A percentile compares a stretch with the other conserved stretches of the same genome.
Conservation (phyloP, 2,888 invertebrate genomes). For the Drosophila colorata region DNA sequence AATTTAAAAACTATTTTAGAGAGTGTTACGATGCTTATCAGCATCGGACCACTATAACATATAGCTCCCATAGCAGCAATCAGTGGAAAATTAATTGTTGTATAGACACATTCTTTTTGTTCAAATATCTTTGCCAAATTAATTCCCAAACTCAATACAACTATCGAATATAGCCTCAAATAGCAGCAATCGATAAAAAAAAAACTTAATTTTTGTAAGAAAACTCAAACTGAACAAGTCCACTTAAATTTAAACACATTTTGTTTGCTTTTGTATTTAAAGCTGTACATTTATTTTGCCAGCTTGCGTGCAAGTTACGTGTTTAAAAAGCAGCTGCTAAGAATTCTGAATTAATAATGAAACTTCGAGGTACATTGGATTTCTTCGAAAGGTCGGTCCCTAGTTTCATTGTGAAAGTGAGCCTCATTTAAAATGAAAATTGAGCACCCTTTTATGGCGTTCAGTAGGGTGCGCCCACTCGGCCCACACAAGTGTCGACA, state of each 20-base stretch:
- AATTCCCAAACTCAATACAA: too few species aligned
- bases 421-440: conserved; percentile 57
- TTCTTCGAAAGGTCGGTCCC: neutral
- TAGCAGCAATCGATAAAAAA: too few species aligned
- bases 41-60: too few species aligned
- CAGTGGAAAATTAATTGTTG: too few species aligned
- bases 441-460: conserved; percentile 8
- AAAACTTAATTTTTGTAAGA: neutral
- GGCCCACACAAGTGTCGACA: conserved; percentile 6
- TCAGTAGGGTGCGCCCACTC: neutral
- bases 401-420: neutral
- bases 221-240: neutral
- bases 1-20: too few species aligned
- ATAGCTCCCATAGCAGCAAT: too few species aligned
- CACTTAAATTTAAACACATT: neutral
- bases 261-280: neutral
- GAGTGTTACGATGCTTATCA: too few species aligned
- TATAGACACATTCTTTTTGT: too few species aligned
- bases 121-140: too few species aligned
- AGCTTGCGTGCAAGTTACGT: neutral
- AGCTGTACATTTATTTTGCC: neutral
- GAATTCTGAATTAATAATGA: conserved; percentile 18
- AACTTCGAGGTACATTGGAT: conserved; percentile 1
- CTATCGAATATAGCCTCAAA: too few species aligned
- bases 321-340: neutral